These are phyloP conservation scores for Priocnemis perturbator DNA, from an alignment of 2,888 invertebrate species.

Conservation along the genomic window DNA sequence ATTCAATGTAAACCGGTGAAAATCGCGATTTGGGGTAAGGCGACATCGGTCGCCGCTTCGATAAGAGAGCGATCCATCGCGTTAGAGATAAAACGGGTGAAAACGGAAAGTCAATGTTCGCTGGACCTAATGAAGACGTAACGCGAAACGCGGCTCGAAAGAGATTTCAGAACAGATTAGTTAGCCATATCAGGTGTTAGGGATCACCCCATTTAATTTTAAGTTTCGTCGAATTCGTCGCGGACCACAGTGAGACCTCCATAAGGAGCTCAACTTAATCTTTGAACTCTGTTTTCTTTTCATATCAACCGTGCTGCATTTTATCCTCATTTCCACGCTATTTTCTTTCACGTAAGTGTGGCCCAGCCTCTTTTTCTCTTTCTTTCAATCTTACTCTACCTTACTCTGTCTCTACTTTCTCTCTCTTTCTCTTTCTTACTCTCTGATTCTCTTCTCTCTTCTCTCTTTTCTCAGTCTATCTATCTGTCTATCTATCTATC, in stretches of 20 bases:
- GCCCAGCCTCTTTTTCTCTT: slow-evolving; percentile 64
- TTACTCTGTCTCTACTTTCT: slow-evolving; percentile 37
- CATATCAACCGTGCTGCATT: slow-evolving; percentile 72
- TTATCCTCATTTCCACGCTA: slow-evolving; percentile 74
- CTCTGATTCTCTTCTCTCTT: slow-evolving; percentile 30
- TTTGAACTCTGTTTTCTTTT: slow-evolving; percentile 70
- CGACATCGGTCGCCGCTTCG: too few relatives aligned
- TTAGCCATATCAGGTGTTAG: background rate
- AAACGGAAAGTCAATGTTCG: too few relatives aligned
- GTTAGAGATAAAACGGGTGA: too few relatives aligned
- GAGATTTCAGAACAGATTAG: too few relatives aligned
- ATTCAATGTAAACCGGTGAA: too few relatives aligned
- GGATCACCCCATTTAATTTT: slow-evolving; percentile 6
- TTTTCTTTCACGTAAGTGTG: slow-evolving; percentile 74
- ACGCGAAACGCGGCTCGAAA: too few relatives aligned
- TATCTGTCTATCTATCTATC: slow-evolving; percentile 38
- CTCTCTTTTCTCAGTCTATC: slow-evolving; percentile 40
- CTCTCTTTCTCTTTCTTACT: slow-evolving; percentile 33
- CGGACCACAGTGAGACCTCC: background rate
- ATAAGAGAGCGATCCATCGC: too few relatives aligned
- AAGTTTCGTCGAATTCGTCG: slow-evolving; percentile 9
- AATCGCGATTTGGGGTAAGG: too few relatives aligned
- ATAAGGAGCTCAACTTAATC: slow-evolving; percentile 64
- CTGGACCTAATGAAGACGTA: too few relatives aligned
- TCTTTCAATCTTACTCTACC: slow-evolving; percentile 22